Evolutionary conservation across 2,888 invertebrate genomes (phyloP), one percentile per base, ranked within the genome.

Genomic region (Volucella inanis): DNA sequence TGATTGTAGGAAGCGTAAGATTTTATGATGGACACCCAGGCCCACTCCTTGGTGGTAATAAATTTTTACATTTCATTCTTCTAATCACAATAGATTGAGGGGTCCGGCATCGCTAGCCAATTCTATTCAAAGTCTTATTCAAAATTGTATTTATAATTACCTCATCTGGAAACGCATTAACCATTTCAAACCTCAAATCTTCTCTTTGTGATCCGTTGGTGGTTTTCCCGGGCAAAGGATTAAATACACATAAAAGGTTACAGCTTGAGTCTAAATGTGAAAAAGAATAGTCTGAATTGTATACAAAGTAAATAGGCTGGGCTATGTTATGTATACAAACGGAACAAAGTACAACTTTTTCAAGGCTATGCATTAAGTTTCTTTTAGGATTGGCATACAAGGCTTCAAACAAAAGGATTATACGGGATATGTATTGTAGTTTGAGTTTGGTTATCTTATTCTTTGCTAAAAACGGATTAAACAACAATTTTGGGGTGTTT

Each of bases 21-120:
- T 68, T 68, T 68, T 68, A 68, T 64, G 62, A 55, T 41, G 14
- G 38, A 12, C 31, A 4, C 31, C 31, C 6, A 31, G 31, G 31
- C 55, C 2, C 49, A 47, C 47, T 3, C n/a, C 49, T 39, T 22
- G 74, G 47, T 47, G 11, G 74, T 55, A 65, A 57, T 57, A 65
- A 64, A 74, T 65, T 74, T 74, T 74, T 64, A 74, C 64, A 54
- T 72, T 72, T 72, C 62, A 18, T 72, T n/a, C 14, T 45, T 61
- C 22, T 62, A 38, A 18, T 14, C 14, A 1, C 22, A 45, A 43
- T 14, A 15, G 55, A 45, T 45, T 43, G 12, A 55, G 43, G 45
- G 54, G 45, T 31, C 31, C 14, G 39, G 8, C 6, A 18, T 8
- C 50, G 31, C 45, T 8, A 14, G 31, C 52, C 39, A 45, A 14